These are phyloP conservation scores for Anaspis maculata DNA, from an alignment of 2,888 invertebrate genomes.

Conservation along the genomic window DNA sequence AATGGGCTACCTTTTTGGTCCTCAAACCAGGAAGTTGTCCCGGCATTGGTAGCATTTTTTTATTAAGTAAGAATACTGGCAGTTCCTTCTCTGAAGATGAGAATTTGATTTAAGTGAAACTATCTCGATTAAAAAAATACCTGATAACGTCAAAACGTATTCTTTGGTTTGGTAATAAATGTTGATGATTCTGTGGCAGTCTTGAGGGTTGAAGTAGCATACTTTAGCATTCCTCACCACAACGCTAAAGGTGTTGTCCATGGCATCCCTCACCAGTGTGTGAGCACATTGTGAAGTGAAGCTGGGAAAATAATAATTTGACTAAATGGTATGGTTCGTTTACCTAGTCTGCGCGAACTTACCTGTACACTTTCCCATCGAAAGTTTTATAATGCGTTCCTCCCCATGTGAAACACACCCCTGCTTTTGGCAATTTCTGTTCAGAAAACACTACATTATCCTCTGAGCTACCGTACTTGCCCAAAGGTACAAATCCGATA, in stretches of 20 bases:
- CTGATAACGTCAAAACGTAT: constrained; percentile 49
- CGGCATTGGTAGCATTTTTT: constrained; percentile 55
- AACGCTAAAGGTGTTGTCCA: constrained; percentile 63
- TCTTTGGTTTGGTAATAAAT: constrained; percentile 64
- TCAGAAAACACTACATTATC: constrained; percentile 17
- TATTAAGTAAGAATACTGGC: constrained; percentile 10
- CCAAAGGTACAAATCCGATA: not conserved
- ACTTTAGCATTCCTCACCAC: constrained; percentile 48
- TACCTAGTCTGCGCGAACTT: no score
- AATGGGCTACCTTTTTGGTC: constrained; percentile 62
- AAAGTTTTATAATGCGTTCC: constrained; percentile 74
- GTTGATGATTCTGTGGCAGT: constrained; percentile 47
- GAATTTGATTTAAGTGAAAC: no score
- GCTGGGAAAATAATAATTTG: no score
- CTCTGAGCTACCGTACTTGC: not conserved
- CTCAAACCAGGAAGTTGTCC: constrained; percentile 64
- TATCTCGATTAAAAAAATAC: no score
- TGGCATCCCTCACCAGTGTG: constrained; percentile 60
- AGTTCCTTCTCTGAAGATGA: constrained; percentile 20
- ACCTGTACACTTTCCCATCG: constrained; percentile 67
- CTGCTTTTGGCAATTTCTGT: constrained; percentile 48
- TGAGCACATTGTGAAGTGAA: constrained; percentile 72
- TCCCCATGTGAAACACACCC: constrained; percentile 71
- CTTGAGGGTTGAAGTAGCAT: constrained; percentile 43
- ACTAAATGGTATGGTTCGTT: no score